A percentile compares a stretch with the other conserved stretches of the same genome.
Evolutionary conservation across 2,888 invertebrate species (phyloP).

Genomic region (Rosalia funebris): DNA sequence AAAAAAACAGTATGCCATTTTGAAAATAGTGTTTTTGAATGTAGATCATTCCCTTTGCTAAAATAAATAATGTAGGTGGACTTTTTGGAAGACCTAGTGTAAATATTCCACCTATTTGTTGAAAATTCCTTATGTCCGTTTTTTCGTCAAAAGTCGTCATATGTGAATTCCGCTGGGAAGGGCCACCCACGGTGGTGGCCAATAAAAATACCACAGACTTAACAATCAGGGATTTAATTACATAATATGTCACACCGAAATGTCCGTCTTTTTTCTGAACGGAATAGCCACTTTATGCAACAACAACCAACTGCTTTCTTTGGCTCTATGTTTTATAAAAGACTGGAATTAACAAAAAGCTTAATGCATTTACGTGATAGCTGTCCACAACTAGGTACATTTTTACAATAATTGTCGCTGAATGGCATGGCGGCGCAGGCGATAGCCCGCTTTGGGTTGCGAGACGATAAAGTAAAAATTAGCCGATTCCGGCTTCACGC

Average conservation of each 20-base stretch:
- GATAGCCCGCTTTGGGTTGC: neutral
- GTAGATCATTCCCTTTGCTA: too few relatives aligned
- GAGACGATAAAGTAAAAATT: constrained; percentile 8
- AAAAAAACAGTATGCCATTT: too few relatives aligned
- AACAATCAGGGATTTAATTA: neutral
- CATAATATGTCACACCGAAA: neutral
- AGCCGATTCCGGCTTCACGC: constrained; percentile 1
- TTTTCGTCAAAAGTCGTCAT: too few relatives aligned
- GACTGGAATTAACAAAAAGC: neutral
- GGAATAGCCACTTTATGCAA: neutral
- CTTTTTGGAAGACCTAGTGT: too few relatives aligned
- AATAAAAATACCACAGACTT: neutral
- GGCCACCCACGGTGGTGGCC: neutral
- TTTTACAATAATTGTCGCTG: constrained; percentile 12
- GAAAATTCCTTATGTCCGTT: too few relatives aligned
- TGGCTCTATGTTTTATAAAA: neutral
- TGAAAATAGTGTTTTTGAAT: too few relatives aligned
- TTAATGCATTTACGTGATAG: constrained; percentile 14
- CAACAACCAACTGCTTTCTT: neutral
- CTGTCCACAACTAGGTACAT: constrained; percentile 6
- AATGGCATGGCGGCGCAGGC: neutral
- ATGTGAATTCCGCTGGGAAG: neutral
- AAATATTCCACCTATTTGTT: too few relatives aligned
- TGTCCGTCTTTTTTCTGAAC: neutral
- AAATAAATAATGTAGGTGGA: too few relatives aligned